Percentiles rank a stretch among this genome's conserved stretches.
phyloP scores from a whole-genome alignment of 1,140 invertebrate species.

The Leucophenga varia region DNA sequence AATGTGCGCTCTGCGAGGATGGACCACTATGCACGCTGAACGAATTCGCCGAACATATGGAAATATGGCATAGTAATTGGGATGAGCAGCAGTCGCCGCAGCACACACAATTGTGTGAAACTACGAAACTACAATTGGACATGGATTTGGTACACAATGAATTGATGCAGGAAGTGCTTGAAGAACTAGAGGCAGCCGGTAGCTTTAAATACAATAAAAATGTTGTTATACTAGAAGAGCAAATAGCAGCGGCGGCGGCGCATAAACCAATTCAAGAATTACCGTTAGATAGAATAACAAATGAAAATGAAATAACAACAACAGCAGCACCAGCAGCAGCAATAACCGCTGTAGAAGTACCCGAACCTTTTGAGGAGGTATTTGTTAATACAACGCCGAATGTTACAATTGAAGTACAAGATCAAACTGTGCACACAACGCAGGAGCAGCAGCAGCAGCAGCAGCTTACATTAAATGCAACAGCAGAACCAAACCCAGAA shows the following conservation, averaged over 20 bases:
- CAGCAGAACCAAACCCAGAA: no score
- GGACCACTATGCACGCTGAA: slow-evolving; percentile 35
- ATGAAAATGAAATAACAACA: no score
- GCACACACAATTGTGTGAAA: not conserved
- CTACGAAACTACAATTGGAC: slow-evolving; percentile 7
- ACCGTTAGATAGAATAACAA: no score
- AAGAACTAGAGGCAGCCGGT: slow-evolving; percentile 27
- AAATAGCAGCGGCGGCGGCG: not conserved
- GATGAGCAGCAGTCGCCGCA: not conserved
- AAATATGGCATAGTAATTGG: slow-evolving; percentile 45
- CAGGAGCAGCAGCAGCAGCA: no score
- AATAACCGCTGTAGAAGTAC: slow-evolving; percentile 2
- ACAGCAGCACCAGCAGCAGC: not conserved
- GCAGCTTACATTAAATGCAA: no score
- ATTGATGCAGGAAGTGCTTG: slow-evolving; percentile 41
- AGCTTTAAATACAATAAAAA: slow-evolving; percentile 29
- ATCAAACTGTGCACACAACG: no score
- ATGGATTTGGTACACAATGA: slow-evolving; percentile 23
- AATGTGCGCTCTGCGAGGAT: slow-evolving; percentile 45
- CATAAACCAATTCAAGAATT: no score
- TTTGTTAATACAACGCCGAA: no score
- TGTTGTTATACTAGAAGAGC: not conserved
- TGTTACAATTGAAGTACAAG: no score
- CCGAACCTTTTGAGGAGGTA: no score
- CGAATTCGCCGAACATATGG: slow-evolving; percentile 45